These are phyloP conservation scores for Catalaphyllia jardinei DNA, from an alignment of 64 coral and sea anemone species.

Conservation along the genomic window DNA sequence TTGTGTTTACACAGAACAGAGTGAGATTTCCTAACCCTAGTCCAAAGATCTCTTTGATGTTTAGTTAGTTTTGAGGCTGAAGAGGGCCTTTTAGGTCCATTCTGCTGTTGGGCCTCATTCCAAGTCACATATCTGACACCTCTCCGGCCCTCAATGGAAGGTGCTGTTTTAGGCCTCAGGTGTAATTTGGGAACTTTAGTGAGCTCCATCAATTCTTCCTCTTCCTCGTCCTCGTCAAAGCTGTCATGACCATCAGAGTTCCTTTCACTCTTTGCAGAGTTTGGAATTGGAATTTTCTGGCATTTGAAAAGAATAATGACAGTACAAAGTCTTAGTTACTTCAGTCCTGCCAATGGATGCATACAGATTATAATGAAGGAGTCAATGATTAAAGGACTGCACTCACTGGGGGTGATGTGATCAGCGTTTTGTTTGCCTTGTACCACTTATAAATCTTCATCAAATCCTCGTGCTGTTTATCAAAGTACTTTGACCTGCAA, in stretches of 20 bases:
- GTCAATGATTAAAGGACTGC: not conserved
- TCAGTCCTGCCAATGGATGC: not conserved
- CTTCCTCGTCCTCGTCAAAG: constrained; percentile 35
- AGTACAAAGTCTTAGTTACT: not conserved
- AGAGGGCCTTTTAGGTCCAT: constrained; percentile 26
- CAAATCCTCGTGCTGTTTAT: constrained; percentile 94
- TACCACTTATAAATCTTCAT: constrained; percentile 98
- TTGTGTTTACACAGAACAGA: not conserved
- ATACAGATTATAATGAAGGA: not conserved
- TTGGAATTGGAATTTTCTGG: constrained; percentile 47
- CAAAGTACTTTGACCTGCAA: constrained; percentile 70
- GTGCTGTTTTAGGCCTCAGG: constrained; percentile 82
- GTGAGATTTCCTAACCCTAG: not conserved
- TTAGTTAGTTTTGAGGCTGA: constrained; percentile 30
- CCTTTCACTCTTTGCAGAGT: constrained; percentile 21
- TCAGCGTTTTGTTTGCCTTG: constrained; percentile 85
- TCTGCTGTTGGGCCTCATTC: constrained; percentile 67
- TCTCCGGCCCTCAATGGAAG: constrained; percentile 60
- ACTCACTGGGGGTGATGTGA: constrained; percentile 87
- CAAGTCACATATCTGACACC: constrained; percentile 92
- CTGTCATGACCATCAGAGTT: constrained; percentile 7
- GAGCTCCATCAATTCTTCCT: constrained; percentile 58
- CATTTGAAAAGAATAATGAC: not conserved
- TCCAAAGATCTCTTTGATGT: not conserved
- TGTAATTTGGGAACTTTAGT: constrained; percentile 84